Conservation (phyloP, 2,888 invertebrate species). For the Campopleginae sp. region DNA sequence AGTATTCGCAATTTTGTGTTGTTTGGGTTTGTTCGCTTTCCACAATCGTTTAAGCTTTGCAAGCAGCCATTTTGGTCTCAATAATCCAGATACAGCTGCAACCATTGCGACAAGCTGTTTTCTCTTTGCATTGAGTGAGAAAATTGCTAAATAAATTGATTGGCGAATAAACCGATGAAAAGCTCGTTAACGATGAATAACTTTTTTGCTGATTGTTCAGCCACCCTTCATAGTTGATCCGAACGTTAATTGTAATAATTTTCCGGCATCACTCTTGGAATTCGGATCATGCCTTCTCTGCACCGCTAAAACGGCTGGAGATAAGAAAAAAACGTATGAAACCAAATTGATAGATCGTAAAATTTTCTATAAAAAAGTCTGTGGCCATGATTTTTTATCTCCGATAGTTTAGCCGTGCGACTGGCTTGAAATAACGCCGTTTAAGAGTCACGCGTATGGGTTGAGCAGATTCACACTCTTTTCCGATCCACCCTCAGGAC, state of each 20-base stretch:
- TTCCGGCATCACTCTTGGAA: too few species aligned
- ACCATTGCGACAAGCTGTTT: slow-evolving; percentile 9
- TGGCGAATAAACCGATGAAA: not conserved
- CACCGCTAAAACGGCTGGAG: not conserved
- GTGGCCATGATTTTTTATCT: not conserved
- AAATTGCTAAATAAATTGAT: slow-evolving; percentile 3
- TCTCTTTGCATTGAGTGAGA: slow-evolving; percentile 6
- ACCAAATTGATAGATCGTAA: not conserved
- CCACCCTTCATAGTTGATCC: not conserved
- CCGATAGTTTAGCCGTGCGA: not conserved
- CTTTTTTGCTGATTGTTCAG: not conserved
- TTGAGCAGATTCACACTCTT: not conserved
- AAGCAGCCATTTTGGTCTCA: slow-evolving; percentile 20
- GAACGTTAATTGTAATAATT: not conserved
- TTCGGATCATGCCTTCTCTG: too few species aligned
- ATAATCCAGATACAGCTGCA: not conserved
- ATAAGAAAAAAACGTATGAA: not conserved
- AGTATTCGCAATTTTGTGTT: not conserved
- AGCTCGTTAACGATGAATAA: not conserved
- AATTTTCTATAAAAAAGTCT: not conserved
- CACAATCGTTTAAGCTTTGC: slow-evolving; percentile 27
- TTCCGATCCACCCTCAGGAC: not conserved
- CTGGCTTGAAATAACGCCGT: not conserved
- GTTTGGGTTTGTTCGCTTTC: slow-evolving; percentile 7
- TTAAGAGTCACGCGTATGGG: not conserved